Conservation (phyloP, 1,140 invertebrate genomes). For the Cyclina sinensis region DNA sequence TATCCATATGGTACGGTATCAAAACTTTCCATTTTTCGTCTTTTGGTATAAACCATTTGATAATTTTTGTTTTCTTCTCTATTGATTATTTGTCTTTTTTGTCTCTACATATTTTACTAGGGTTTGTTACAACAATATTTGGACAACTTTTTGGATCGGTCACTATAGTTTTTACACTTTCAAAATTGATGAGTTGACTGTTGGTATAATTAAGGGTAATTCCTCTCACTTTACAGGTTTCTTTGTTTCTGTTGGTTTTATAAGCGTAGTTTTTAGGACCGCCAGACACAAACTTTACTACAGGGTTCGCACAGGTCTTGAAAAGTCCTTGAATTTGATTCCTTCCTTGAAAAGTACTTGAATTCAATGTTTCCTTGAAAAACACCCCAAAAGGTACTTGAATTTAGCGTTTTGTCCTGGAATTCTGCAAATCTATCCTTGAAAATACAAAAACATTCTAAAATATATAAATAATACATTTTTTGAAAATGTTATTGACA, state of each 20-base stretch:
- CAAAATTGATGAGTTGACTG: slow-evolving; percentile 12
- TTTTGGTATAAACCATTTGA: slow-evolving; percentile 13
- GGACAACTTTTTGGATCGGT: not conserved
- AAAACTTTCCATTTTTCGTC: not conserved
- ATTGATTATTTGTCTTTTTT: not conserved
- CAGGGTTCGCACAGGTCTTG: too few relatives aligned
- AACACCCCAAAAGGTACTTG: too few relatives aligned
- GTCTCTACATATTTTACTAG: slow-evolving; percentile 28
- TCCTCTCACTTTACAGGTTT: slow-evolving; percentile 10
- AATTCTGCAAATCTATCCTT: too few relatives aligned
- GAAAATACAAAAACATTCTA: too few relatives aligned
- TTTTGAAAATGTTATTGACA: too few relatives aligned
- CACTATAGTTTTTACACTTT: slow-evolving; percentile 44
- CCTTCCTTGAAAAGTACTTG: too few relatives aligned
- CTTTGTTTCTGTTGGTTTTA: slow-evolving; percentile 2
- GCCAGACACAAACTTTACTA: slow-evolving; percentile 26
- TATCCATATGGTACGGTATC: slow-evolving; percentile 41
- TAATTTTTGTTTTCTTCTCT: slow-evolving; percentile 18
- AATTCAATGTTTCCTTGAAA: too few relatives aligned
- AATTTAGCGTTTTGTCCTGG: too few relatives aligned
- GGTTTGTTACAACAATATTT: slow-evolving; percentile 14
- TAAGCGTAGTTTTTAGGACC: slow-evolving; percentile 38
- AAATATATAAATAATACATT: too few relatives aligned
- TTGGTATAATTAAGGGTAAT: slow-evolving; percentile 14
- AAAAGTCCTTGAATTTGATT: too few relatives aligned